phyloP scores from a whole-genome alignment of 2,888 invertebrate species.

The Polietes domitor region DNA sequence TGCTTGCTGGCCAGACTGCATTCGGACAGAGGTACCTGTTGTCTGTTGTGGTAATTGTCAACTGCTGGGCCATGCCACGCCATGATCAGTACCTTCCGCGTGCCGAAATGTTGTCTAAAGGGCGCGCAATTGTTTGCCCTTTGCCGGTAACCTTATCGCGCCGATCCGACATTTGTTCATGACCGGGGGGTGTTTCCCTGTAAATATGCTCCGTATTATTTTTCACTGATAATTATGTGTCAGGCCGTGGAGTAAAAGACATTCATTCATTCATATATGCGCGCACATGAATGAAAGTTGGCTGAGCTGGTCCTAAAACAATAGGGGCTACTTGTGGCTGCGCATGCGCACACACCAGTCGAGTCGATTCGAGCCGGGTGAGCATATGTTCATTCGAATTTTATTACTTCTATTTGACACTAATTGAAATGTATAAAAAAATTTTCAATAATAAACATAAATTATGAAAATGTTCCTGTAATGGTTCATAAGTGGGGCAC shows the following conservation, averaged over 20 bases:
- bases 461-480: conserved; percentile 39
- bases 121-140: conserved; percentile 66
- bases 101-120: neutral
- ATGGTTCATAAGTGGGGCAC: conserved; percentile 2
- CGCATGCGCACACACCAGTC: conserved; percentile 54
- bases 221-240: conserved; percentile 61
- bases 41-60: conserved; percentile 7
- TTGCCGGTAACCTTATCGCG: conserved; percentile 61
- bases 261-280: conserved; percentile 1
- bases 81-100: neutral
- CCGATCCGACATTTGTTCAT: conserved; percentile 63
- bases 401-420: conserved; percentile 51
- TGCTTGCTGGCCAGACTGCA: neutral
- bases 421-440: conserved; percentile 66
- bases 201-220: conserved; percentile 44
- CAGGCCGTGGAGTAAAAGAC: conserved; percentile 50
- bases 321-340: conserved; percentile 49
- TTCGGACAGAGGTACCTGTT: conserved; percentile 3
- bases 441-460: conserved; percentile 60
- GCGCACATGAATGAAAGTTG: neutral
- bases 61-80: conserved; percentile 6
- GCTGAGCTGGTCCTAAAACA: neutral
- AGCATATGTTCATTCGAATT: conserved; percentile 53
- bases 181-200: conserved; percentile 53
- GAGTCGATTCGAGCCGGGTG: conserved; percentile 11